Evolutionary conservation across 2,888 invertebrate species (phyloP).

Genomic region (Paralinhomoeus sp.): DNA sequence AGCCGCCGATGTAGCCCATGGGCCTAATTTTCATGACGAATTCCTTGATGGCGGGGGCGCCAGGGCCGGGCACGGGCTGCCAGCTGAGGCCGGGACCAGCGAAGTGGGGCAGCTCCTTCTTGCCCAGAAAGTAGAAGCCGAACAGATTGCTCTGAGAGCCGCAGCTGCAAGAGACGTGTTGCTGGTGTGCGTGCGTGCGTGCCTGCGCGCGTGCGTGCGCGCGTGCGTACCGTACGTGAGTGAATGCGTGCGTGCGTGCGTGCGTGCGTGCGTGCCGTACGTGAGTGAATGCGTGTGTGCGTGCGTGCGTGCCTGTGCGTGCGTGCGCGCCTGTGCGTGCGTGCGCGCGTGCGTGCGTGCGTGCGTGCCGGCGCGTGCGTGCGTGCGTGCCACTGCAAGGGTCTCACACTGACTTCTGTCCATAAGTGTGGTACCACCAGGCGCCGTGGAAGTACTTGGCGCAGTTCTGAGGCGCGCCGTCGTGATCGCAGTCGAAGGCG

Average conservation of each 20-base stretch:
- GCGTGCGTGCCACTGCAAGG: too few species aligned
- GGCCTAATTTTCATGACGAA: constrained; percentile 4
- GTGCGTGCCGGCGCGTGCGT: too few species aligned
- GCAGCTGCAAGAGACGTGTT: constrained; percentile 2
- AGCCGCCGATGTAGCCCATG: constrained; percentile 6
- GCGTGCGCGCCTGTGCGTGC: too few species aligned
- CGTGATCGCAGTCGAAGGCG: constrained; percentile 6
- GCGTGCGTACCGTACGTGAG: too few species aligned
- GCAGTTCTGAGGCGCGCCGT: constrained; percentile 5
- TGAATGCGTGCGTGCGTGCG: too few species aligned
- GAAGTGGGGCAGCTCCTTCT: constrained; percentile 6
- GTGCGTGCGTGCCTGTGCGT: too few species aligned
- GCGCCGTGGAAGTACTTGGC: constrained; percentile 7
- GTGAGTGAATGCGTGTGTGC: too few species aligned
- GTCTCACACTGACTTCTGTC: constrained; percentile 1
- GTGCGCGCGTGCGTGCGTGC: too few species aligned
- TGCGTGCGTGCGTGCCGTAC: too few species aligned
- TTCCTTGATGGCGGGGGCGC: constrained; percentile 5
- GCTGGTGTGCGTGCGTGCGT: too few species aligned
- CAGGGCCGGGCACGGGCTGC: constrained; percentile 7
- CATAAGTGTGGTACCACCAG: constrained; percentile 8
- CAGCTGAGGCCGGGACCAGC: constrained; percentile 7
- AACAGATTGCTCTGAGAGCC: constrained; percentile 4
- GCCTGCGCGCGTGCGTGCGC: too few species aligned
- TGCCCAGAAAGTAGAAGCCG: constrained; percentile 7